Evolutionary conservation across 2,797 vertebrate genomes (phyloP).

Genomic region (Leuciscus waleckii): DNA sequence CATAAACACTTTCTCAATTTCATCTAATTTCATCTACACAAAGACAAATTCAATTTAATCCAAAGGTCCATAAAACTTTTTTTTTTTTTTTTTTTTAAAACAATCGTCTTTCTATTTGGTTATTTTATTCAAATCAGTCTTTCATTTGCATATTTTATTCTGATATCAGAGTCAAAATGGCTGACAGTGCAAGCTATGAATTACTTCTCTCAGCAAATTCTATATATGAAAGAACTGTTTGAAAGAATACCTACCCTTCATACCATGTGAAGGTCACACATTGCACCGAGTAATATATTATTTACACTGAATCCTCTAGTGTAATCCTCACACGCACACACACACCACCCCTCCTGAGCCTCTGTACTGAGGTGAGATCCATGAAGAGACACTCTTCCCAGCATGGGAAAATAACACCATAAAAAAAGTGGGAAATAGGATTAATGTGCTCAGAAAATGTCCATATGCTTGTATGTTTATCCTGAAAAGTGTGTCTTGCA

Average conservation of each 20-base stretch:
- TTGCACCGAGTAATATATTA: slow-evolving; percentile 29
- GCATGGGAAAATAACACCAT: background rate
- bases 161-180: background rate
- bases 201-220: background rate
- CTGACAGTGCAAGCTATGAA: background rate
- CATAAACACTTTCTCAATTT: too few species aligned
- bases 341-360: background rate
- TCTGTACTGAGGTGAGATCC: background rate
- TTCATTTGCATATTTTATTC: background rate
- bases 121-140: background rate
- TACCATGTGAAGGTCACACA: slow-evolving; percentile 40
- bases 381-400: slow-evolving; percentile 2
- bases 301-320: slow-evolving; percentile 27
- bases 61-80: background rate
- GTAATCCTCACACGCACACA: background rate
- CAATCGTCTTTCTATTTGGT: too few species aligned
- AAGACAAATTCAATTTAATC: background rate
- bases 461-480: background rate
- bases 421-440: too few species aligned
- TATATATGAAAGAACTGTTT: background rate
- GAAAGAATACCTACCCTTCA: slow-evolving; percentile 6
- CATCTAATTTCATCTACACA: background rate
- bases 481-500: background rate
- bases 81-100: background rate
- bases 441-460: background rate